A percentile compares a stretch with the other conserved stretches of the same genome.
phyloP scores from a whole-genome alignment of 2,888 invertebrate species.

The Pandemis cinnamomeana region DNA sequence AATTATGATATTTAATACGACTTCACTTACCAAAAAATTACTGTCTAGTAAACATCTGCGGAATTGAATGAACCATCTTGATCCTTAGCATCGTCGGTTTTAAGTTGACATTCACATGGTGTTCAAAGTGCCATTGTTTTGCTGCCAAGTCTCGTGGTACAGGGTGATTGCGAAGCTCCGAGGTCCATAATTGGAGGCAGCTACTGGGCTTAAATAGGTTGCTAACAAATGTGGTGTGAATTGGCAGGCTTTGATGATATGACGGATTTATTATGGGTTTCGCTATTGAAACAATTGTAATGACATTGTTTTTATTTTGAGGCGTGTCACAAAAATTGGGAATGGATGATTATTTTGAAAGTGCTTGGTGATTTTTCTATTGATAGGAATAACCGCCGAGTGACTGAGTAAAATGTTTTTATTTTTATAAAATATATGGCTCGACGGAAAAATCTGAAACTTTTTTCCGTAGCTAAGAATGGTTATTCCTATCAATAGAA shows the following conservation, averaged over 20 bases:
- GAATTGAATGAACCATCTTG: neutral
- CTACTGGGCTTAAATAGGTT: constrained; percentile 70
- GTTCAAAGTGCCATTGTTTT: constrained; percentile 25
- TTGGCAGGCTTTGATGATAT: constrained; percentile 51
- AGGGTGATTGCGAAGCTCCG: constrained; percentile 46
- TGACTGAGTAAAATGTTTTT: too few relatives aligned
- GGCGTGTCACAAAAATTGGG: too few relatives aligned
- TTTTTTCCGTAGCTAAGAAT: too few relatives aligned
- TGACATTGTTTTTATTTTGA: neutral
- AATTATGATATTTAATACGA: neutral
- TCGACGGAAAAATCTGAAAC: too few relatives aligned
- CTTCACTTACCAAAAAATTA: constrained; percentile 1
- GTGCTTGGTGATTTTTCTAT: too few relatives aligned
- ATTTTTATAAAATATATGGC: too few relatives aligned
- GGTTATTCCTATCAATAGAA: too few relatives aligned
- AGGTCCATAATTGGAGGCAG: constrained; percentile 66
- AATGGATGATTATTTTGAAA: too few relatives aligned
- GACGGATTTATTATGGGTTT: constrained; percentile 44
- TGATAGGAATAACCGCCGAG: too few relatives aligned
- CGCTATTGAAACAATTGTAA: constrained; percentile 21
- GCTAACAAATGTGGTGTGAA: constrained; percentile 74
- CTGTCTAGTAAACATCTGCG: constrained; percentile 13
- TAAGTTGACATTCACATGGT: constrained; percentile 12
- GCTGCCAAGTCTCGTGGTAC: constrained; percentile 42
- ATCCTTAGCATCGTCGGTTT: neutral